Conservation (phyloP, 1,140 invertebrate species). For the Lineus longissimus region DNA sequence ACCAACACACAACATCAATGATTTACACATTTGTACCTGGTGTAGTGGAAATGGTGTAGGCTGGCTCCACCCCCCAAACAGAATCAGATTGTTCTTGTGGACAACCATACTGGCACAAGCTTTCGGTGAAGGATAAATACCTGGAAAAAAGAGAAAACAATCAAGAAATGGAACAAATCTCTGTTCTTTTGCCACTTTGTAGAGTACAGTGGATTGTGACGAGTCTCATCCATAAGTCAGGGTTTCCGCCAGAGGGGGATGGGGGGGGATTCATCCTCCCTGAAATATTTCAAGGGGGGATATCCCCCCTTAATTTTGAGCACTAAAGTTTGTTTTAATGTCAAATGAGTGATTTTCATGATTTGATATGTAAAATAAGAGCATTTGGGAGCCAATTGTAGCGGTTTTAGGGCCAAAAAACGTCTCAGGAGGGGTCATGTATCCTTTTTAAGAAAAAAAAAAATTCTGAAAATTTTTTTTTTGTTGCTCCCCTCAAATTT, state of each 20-base stretch:
- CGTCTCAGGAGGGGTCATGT: too few relatives aligned
- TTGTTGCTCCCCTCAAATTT: too few relatives aligned
- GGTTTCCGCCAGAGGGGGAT: too few relatives aligned
- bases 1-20: too few relatives aligned
- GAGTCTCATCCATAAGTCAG: not conserved
- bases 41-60: conserved; percentile 85
- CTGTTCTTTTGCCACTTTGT: not conserved
- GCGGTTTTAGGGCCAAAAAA: too few relatives aligned
- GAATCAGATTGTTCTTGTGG: conserved; percentile 76
- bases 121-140: conserved; percentile 92
- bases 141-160: conserved; percentile 55
- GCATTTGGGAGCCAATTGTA: too few relatives aligned
- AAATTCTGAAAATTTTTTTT: not conserved
- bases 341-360: not conserved
- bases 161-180: not conserved
- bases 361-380: too few relatives aligned
- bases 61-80: conserved; percentile 95
- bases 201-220: too few relatives aligned
- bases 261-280: not conserved
- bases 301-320: too few relatives aligned
- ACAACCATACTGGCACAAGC: conserved; percentile 86
- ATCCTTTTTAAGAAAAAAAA: too few relatives aligned
- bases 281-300: too few relatives aligned
- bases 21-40: conserved; percentile 63
- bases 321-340: too few relatives aligned